Conservation (phyloP, 2,888 invertebrate genomes). For the Aethes cnicana region DNA sequence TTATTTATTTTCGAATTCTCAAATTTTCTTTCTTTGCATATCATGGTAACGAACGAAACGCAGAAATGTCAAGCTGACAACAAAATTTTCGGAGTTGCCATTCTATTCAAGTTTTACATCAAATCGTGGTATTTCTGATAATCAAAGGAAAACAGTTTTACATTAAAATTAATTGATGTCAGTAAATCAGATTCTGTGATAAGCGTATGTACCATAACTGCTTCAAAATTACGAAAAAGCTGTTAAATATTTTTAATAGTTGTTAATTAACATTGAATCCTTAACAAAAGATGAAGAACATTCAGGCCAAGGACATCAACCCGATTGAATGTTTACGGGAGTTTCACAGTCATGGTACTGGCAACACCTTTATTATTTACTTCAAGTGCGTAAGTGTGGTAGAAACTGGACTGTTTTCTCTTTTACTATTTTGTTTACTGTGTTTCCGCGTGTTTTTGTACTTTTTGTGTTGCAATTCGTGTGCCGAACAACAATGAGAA, state of each 20-base stretch:
- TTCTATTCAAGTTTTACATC: neutral
- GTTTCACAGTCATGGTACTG: neutral
- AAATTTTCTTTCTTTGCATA: neutral
- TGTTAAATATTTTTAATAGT: too few species aligned
- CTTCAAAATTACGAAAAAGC: too few species aligned
- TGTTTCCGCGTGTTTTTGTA: conserved; percentile 14
- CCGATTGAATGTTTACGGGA: neutral
- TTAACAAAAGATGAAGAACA: too few species aligned
- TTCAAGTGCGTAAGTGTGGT: conserved; percentile 7
- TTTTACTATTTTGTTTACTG: conserved; percentile 17
- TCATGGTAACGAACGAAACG: conserved; percentile 14
- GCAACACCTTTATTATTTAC: conserved; percentile 27
- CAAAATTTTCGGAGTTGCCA: conserved; percentile 5
- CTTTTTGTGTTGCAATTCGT: conserved; percentile 7
- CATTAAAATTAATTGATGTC: too few species aligned
- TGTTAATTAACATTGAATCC: too few species aligned
- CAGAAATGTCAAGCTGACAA: conserved; percentile 17
- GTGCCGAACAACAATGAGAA: conserved; percentile 9
- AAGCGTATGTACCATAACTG: too few species aligned
- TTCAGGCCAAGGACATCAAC: too few species aligned
- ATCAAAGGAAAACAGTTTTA: too few species aligned
- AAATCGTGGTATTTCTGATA: neutral
- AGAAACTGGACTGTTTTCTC: conserved; percentile 9
- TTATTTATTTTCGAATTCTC: neutral
- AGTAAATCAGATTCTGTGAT: too few species aligned